These are phyloP conservation scores for Hetaerina titia DNA, from an alignment of 2,888 invertebrate species.

Conservation along the genomic window DNA sequence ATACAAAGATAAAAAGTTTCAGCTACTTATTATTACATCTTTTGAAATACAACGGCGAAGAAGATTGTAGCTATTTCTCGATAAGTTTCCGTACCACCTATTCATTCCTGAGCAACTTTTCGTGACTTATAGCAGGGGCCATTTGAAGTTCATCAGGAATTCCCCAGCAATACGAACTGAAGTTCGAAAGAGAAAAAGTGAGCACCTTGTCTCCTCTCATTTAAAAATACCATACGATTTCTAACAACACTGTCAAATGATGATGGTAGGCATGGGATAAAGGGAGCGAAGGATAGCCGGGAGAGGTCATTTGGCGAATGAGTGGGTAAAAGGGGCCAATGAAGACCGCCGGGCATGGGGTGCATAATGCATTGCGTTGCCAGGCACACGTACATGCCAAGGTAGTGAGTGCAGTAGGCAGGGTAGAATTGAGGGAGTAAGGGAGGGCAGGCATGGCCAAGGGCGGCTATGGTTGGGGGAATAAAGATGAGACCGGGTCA, in stretches of 20 bases:
- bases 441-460: not conserved
- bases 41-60: no score
- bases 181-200: not conserved
- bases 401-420: not conserved
- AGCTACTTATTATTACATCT: no score
- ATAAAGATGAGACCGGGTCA: not conserved
- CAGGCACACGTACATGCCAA: not conserved
- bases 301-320: not conserved
- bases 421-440: no score
- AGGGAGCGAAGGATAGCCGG: not conserved
- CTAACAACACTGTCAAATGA: not conserved
- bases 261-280: not conserved
- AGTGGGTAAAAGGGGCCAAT: no score
- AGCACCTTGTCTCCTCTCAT: not conserved
- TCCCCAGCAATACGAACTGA: not conserved
- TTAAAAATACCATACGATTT: not conserved
- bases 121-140: not conserved
- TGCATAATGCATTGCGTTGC: constrained; percentile 1
- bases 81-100: no score
- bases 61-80: no score
- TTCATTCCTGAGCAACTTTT: no score
- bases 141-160: not conserved
- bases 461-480: not conserved
- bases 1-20: no score
- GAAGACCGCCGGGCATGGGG: not conserved